Evolutionary conservation across 2,888 invertebrate genomes (phyloP).

Genomic region (Euclidia mi): DNA sequence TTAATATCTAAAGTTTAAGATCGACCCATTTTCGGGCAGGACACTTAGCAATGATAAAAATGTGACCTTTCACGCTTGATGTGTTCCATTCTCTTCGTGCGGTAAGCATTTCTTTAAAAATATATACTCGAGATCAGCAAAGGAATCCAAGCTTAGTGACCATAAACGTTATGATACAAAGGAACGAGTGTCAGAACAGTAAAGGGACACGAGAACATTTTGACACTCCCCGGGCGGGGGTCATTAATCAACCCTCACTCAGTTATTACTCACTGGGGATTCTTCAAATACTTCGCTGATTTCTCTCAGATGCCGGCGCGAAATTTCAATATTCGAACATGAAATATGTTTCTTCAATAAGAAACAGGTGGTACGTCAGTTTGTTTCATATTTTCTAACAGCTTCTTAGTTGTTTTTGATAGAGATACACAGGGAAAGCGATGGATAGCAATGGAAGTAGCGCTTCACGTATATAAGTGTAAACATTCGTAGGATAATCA

Average conservation of each 20-base stretch:
- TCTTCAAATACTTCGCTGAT: conserved; percentile 48
- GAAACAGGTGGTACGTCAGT: conserved; percentile 22
- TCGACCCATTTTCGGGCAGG: background rate
- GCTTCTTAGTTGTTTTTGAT: conserved; percentile 10
- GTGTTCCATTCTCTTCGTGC: background rate
- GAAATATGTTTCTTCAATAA: conserved; percentile 39
- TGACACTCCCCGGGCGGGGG: conserved; percentile 44
- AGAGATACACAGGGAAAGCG: background rate
- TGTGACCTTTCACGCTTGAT: background rate
- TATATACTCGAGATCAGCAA: conserved; percentile 28
- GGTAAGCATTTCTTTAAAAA: conserved; percentile 5
- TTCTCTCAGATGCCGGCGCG: conserved; percentile 31
- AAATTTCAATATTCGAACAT: conserved; percentile 47
- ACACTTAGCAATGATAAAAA: background rate
- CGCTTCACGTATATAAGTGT: background rate
- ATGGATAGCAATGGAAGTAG: background rate
- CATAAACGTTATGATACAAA: conserved; percentile 49
- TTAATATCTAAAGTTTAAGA: conserved; percentile 7
- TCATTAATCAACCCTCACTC: conserved; percentile 57
- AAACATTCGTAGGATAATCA: background rate
- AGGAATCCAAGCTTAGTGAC: conserved; percentile 37
- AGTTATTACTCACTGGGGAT: conserved; percentile 56
- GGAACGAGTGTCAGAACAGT: conserved; percentile 38
- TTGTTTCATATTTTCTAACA: conserved; percentile 25
- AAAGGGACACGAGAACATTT: conserved; percentile 48